These are phyloP conservation scores for Chalcis sispes DNA, from an alignment of 2,888 invertebrate species.

Conservation along the genomic window DNA sequence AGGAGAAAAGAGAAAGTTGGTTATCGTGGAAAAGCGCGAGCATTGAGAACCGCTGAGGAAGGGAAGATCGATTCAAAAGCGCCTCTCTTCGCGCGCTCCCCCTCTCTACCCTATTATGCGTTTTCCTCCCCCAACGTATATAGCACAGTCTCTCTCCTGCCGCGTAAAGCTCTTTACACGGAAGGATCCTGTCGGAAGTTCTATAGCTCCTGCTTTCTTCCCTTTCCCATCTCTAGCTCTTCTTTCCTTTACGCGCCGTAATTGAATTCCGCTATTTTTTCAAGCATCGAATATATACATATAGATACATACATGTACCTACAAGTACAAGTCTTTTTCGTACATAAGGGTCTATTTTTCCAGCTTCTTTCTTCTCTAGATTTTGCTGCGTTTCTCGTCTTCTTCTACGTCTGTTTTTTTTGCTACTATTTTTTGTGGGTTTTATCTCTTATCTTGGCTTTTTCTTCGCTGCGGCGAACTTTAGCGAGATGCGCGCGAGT, in stretches of 20 bases:
- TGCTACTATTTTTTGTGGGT: no score
- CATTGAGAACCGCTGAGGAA: constrained; percentile 69
- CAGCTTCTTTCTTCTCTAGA: constrained; percentile 32
- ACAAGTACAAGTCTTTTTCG: no score
- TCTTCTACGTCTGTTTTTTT: background rate
- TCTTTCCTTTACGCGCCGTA: constrained; percentile 61
- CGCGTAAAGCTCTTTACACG: constrained; percentile 60
- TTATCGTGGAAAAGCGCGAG: constrained; percentile 13
- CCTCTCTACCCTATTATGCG: constrained; percentile 65
- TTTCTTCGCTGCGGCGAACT: no score
- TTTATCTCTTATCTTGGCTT: no score
- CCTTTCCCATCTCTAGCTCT: no score
- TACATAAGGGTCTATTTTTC: constrained; percentile 61
- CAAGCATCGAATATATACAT: no score
- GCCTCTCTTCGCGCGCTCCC: constrained; percentile 72
- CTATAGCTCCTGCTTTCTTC: no score
- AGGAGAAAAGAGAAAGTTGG: constrained; percentile 7
- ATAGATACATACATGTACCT: background rate
- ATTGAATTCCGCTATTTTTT: constrained; percentile 65
- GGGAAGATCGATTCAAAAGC: constrained; percentile 75
- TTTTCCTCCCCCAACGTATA: constrained; percentile 66
- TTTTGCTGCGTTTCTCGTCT: constrained; percentile 13
- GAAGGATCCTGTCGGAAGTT: constrained; percentile 66
- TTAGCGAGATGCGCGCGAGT: no score
- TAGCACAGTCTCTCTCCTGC: no score